A percentile compares a stretch with the other conserved stretches of the same genome.
Conservation (phyloP, 2,797 vertebrate genomes). For the Galagoides demidoff region DNA sequence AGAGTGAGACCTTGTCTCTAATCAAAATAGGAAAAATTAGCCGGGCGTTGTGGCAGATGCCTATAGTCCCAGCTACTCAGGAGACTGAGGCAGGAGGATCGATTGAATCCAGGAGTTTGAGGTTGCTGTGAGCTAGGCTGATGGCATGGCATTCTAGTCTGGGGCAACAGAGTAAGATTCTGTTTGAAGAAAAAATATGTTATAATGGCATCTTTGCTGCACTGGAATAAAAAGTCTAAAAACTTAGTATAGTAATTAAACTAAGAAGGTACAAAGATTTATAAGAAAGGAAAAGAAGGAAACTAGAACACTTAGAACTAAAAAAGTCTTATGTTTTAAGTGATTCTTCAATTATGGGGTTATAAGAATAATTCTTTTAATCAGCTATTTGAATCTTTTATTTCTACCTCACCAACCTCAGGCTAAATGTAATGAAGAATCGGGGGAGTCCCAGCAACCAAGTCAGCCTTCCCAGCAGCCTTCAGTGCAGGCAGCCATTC, state of each 20-base stretch:
- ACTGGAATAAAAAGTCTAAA: slow-evolving; percentile 39
- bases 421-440: slow-evolving; percentile 96
- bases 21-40: no score
- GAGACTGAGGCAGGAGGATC: no score
- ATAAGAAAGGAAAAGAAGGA: slow-evolving; percentile 30
- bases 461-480: slow-evolving; percentile 93
- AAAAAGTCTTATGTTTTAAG: slow-evolving; percentile 21
- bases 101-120: no score
- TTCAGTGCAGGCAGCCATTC: slow-evolving; percentile 93
- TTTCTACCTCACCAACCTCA: slow-evolving; percentile 72
- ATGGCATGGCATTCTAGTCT: no score
- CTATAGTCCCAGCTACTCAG: no score
- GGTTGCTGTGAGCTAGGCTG: no score
- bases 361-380: background rate
- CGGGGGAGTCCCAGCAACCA: slow-evolving; percentile 93
- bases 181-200: background rate
- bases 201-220: background rate
- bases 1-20: no score
- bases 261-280: background rate
- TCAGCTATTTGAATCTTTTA: slow-evolving; percentile 26
- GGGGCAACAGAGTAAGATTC: no score
- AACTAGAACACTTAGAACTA: background rate
- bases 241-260: slow-evolving; percentile 38
- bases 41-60: no score
- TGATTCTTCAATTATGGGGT: slow-evolving; percentile 11